Conservation (phyloP, 2,113 vertebrate species). For the Ictalurus furcatus region DNA sequence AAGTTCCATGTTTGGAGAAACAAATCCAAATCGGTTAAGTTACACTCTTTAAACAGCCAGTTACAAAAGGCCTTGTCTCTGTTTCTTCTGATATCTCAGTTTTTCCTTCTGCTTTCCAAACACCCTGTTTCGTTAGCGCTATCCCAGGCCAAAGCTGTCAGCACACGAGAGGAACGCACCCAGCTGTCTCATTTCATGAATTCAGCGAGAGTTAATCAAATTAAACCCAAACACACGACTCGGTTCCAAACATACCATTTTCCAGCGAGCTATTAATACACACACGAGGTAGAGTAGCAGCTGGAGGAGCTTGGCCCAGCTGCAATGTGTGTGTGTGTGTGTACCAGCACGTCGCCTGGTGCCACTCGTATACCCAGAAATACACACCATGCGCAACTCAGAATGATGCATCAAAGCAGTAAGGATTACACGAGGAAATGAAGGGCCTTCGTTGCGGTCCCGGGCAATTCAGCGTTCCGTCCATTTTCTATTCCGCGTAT, state of each 20-base stretch:
- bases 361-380: neutral
- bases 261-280: slow-evolving; percentile 46
- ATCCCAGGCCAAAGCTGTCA: slow-evolving; percentile 1
- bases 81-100: slow-evolving; percentile 17
- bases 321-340: neutral
- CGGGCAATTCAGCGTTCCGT: too few species aligned
- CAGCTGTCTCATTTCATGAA: slow-evolving; percentile 37
- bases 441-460: neutral
- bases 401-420: neutral
- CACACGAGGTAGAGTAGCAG: slow-evolving; percentile 27
- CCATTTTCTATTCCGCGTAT: too few species aligned
- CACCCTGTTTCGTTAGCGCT: neutral
- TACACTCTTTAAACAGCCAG: slow-evolving; percentile 7
- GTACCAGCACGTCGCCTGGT: neutral
- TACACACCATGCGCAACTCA: neutral
- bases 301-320: slow-evolving; percentile 7
- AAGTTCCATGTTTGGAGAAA: slow-evolving; percentile 39
- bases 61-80: neutral
- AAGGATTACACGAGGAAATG: neutral
- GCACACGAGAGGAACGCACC: neutral
- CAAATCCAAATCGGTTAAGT: neutral
- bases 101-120: slow-evolving; percentile 15
- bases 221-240: slow-evolving; percentile 20
- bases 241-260: slow-evolving; percentile 18
- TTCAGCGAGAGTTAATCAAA: slow-evolving; percentile 33